Evolutionary conservation across 2,797 vertebrate genomes (phyloP).

Genomic region (Pachyuromys duprasi): DNA sequence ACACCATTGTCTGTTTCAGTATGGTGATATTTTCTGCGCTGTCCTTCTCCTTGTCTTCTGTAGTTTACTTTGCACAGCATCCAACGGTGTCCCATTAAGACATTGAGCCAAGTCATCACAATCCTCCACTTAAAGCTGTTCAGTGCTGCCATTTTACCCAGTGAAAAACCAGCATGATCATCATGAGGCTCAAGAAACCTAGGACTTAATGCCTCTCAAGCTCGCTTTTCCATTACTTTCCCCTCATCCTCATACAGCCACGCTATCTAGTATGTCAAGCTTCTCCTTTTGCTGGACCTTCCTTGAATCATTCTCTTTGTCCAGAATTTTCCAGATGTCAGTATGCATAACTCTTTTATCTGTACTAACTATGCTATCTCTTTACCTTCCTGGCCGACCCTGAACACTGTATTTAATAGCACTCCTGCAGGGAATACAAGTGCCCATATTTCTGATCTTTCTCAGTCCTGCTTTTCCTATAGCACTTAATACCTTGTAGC

Average conservation of each 20-base stretch:
- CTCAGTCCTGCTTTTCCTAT: neutral
- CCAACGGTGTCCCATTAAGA: neutral
- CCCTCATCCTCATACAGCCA: neutral
- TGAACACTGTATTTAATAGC: neutral
- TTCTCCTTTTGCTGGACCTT: too few species aligned
- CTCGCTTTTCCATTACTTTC: neutral
- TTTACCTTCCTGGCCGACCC: neutral
- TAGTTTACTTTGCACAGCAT: neutral
- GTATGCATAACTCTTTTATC: neutral
- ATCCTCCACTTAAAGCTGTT: neutral
- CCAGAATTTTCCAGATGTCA: neutral
- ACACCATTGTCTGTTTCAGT: neutral
- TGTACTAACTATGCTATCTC: neutral
- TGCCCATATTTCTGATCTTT: neutral
- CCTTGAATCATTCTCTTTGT: neutral
- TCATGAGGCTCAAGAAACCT: neutral
- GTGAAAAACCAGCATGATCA: neutral
- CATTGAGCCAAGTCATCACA: neutral
- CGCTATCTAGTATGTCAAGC: neutral
- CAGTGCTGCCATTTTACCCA: neutral
- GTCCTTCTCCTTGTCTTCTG: neutral
- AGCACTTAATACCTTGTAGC: neutral
- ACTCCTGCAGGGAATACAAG: neutral
- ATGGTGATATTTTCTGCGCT: neutral
- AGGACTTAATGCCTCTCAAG: neutral